Evolutionary conservation across 2,113 vertebrate species (phyloP).

Genomic region (Aythya baeri): DNA sequence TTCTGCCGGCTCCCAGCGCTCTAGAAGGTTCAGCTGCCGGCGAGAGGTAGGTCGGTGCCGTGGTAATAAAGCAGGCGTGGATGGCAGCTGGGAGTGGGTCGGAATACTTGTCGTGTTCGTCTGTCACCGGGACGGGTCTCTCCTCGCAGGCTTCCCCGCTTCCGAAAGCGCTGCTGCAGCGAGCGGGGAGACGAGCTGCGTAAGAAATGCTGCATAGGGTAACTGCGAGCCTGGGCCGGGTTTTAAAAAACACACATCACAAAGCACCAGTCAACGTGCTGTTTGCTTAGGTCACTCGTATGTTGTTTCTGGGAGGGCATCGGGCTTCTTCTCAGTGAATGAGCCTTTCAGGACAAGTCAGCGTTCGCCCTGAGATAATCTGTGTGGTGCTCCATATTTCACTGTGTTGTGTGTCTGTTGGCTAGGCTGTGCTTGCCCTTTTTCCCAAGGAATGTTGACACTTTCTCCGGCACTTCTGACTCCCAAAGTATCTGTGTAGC

Average conservation of each 20-base stretch:
- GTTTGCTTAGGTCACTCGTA: not conserved
- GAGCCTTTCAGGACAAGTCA: not conserved
- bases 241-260: not conserved
- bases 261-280: not conserved
- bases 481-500: not conserved
- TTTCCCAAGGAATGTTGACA: not conserved
- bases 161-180: not conserved
- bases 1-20: slow-evolving; percentile 2
- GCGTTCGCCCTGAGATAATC: not conserved
- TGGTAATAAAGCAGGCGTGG: not conserved
- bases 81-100: not conserved
- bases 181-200: not conserved
- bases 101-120: not conserved
- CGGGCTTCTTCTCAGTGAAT: not conserved
- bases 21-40: slow-evolving; percentile 55
- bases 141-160: not conserved
- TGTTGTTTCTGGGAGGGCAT: not conserved
- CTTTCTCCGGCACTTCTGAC: not conserved
- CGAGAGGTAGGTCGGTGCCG: not conserved
- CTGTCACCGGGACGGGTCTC: not conserved
- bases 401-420: not conserved
- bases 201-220: not conserved
- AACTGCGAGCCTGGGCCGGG: not conserved
- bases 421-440: not conserved
- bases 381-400: not conserved